A percentile compares a stretch with the other conserved stretches of the same genome.
Conservation (phyloP, 2,888 invertebrate genomes). For the Leptopilina drosophilae region DNA sequence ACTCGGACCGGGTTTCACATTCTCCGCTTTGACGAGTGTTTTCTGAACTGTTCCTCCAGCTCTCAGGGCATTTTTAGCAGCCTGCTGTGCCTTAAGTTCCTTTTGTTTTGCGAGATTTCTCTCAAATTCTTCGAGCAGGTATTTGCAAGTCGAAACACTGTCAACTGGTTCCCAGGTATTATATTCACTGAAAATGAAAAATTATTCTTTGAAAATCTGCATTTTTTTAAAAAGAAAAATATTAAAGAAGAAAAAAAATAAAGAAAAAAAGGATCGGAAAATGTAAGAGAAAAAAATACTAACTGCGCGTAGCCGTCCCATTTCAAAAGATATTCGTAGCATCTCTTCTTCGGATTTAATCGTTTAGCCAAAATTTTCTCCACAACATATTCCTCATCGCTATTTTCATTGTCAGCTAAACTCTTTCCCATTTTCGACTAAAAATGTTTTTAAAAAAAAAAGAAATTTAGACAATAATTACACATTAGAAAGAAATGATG, state of each 20-base stretch:
- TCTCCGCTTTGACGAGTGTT: slow-evolving; percentile 67
- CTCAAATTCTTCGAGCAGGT: slow-evolving; percentile 88
- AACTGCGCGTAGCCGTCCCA: slow-evolving; percentile 90
- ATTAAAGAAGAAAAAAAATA: background rate
- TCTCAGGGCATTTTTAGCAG: slow-evolving; percentile 60
- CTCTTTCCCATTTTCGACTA: slow-evolving; percentile 47
- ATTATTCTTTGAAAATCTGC: background rate
- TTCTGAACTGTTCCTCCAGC: slow-evolving; percentile 62
- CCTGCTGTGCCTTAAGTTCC: slow-evolving; percentile 79
- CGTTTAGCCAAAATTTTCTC: slow-evolving; percentile 91
- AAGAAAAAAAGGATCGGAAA: background rate
- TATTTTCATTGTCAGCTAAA: slow-evolving; percentile 61
- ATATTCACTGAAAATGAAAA: slow-evolving; percentile 80
- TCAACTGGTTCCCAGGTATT: slow-evolving; percentile 92
- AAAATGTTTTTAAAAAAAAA: background rate
- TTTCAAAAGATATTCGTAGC: slow-evolving; percentile 90
- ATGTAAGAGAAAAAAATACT: slow-evolving; percentile 68
- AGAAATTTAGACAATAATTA: background rate
- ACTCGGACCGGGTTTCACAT: slow-evolving; percentile 72
- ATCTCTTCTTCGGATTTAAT: slow-evolving; percentile 86
- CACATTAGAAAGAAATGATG: background rate
- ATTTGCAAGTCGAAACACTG: slow-evolving; percentile 87
- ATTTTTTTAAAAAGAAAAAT: slow-evolving; percentile 7
- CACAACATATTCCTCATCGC: slow-evolving; percentile 84
- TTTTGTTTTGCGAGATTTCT: slow-evolving; percentile 87